Conservation (phyloP, 2,113 vertebrate species). For the Hyperopisus bebe region DNA sequence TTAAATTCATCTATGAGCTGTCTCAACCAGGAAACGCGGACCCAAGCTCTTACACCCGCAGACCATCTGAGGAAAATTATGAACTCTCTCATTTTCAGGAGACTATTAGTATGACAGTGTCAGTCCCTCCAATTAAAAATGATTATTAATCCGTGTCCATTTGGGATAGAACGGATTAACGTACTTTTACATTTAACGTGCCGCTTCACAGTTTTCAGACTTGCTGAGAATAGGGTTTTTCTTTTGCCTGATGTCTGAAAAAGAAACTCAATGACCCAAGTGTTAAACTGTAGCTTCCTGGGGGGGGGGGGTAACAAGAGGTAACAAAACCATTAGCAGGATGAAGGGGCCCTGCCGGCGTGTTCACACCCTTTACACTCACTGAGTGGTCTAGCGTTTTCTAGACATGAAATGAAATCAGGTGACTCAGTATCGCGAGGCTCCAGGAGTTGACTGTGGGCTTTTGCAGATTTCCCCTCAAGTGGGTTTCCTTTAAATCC, state of each 20-base stretch:
- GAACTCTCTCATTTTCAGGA: neutral
- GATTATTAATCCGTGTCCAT: neutral
- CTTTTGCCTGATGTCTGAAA: neutral
- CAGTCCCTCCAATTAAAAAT: neutral
- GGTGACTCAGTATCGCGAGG: neutral
- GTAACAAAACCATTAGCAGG: neutral
- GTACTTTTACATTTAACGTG: neutral
- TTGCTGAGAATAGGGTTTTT: neutral
- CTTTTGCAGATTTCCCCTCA: neutral
- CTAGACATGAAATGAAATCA: neutral
- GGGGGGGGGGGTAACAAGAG: neutral
- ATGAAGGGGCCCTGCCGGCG: neutral
- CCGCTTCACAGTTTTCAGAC: neutral
- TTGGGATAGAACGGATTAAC: neutral
- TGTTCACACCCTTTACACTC: neutral
- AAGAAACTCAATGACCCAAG: neutral
- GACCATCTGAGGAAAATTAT: too few species aligned
- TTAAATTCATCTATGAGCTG: neutral
- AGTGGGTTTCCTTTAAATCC: constrained; percentile 1
- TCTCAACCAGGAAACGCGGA: neutral
- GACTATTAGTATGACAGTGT: neutral
- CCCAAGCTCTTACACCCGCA: neutral
- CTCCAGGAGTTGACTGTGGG: neutral
- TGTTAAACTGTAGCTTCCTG: neutral
- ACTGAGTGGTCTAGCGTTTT: neutral